phyloP scores from a whole-genome alignment of 1,140 invertebrate genomes.

The Hypothenemus hampei region DNA sequence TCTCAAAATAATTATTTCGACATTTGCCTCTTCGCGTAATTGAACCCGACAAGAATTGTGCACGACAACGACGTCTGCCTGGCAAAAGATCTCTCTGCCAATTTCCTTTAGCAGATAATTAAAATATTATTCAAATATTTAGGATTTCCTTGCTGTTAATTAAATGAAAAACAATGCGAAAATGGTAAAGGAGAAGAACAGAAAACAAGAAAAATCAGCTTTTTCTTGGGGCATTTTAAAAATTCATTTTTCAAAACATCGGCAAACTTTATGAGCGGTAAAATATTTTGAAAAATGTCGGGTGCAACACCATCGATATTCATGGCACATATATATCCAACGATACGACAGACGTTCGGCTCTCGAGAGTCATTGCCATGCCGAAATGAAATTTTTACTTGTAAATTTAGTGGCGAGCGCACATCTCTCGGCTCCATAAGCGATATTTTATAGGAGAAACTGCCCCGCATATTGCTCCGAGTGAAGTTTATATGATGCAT shows the following conservation, averaged over 20 bases:
- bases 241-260: too few species aligned
- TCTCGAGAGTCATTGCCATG: slow-evolving; percentile 2
- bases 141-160: slow-evolving; percentile 1
- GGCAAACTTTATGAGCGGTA: too few species aligned
- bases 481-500: slow-evolving; percentile 18
- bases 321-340: neutral
- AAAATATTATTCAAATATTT: slow-evolving; percentile 17
- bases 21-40: slow-evolving; percentile 23
- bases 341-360: neutral
- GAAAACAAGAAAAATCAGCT: too few species aligned
- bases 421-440: slow-evolving; percentile 5
- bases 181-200: too few species aligned
- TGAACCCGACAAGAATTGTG: slow-evolving; percentile 22
- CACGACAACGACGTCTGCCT: neutral
- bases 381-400: slow-evolving; percentile 15
- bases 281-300: too few species aligned
- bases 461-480: slow-evolving; percentile 8
- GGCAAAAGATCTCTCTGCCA: slow-evolving; percentile 4
- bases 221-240: too few species aligned
- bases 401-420: neutral
- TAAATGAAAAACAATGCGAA: too few species aligned
- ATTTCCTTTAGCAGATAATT: slow-evolving; percentile 10
- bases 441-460: slow-evolving; percentile 14
- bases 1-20: slow-evolving; percentile 26
- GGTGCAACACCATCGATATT: too few species aligned